Conservation (phyloP, 2,888 invertebrate species). For the Aleiodes alternator region DNA sequence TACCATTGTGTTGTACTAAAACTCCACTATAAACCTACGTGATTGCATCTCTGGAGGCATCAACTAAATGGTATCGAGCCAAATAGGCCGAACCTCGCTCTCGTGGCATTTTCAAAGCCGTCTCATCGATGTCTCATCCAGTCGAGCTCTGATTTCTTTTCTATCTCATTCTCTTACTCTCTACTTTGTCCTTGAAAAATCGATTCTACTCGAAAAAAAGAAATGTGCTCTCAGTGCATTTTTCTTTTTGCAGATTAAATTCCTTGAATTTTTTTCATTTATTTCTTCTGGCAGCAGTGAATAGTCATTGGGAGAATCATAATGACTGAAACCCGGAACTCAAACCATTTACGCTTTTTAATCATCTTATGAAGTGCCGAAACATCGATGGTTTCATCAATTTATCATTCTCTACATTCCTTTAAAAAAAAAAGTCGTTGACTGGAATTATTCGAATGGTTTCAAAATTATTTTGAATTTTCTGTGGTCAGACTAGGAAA, state of each 20-base stretch:
- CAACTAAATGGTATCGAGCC: constrained; percentile 1
- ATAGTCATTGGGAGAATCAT: constrained; percentile 21
- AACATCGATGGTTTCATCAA: too few relatives aligned
- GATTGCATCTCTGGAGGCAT: constrained; percentile 11
- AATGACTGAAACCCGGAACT: too few relatives aligned
- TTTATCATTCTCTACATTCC: too few relatives aligned
- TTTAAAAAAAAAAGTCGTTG: too few relatives aligned
- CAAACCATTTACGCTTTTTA: too few relatives aligned
- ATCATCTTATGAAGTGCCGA: too few relatives aligned
- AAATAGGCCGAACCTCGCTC: constrained; percentile 30
- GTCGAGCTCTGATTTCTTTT: constrained; percentile 15
- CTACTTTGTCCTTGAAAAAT: constrained; percentile 31
- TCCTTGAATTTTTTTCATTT: background rate
- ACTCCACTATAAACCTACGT: background rate
- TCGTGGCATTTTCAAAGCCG: constrained; percentile 25
- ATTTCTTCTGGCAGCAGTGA: background rate
- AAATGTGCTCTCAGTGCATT: constrained; percentile 5
- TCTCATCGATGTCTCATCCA: constrained; percentile 19
- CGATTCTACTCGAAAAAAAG: background rate
- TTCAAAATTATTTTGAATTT: too few relatives aligned
- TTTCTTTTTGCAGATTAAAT: constrained; percentile 10
- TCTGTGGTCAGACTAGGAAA: too few relatives aligned
- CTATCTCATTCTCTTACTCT: constrained; percentile 24
- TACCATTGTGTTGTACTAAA: constrained; percentile 27
- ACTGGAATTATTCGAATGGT: too few relatives aligned